Evolutionary conservation across 2,113 vertebrate genomes (phyloP).

Genomic region (Labrus mixtus): DNA sequence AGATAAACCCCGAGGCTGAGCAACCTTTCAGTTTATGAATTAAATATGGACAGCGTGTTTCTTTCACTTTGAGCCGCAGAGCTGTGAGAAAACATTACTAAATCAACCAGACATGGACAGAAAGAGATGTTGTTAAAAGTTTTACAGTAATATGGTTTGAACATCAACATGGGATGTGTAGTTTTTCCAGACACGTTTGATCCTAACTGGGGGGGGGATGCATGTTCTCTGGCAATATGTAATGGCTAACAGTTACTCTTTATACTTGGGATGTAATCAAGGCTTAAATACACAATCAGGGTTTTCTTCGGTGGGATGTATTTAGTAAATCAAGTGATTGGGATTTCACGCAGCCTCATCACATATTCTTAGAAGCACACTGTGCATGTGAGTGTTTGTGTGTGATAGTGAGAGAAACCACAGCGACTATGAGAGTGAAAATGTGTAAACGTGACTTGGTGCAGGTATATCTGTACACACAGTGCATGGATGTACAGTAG

Average conservation of each 20-base stretch:
- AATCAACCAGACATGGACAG: no score
- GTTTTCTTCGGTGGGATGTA: conserved; percentile 8
- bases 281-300: background rate
- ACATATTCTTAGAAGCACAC: conserved; percentile 25
- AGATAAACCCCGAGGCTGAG: background rate
- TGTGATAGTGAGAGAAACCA: conserved; percentile 10
- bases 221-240: background rate
- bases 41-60: no score
- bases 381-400: background rate
- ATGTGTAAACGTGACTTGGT: background rate
- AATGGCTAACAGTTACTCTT: background rate
- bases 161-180: background rate
- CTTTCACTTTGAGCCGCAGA: no score
- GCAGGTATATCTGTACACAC: background rate
- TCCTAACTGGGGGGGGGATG: no score
- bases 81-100: no score
- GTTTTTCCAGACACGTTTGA: background rate
- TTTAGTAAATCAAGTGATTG: background rate
- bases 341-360: background rate
- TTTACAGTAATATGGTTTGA: no score
- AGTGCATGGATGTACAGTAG: background rate
- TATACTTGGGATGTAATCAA: background rate
- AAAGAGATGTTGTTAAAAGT: no score
- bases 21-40: background rate
- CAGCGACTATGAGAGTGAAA: conserved; percentile 2